These are phyloP conservation scores for Serinus canaria DNA, from an alignment of 2,113 vertebrate genomes.

Conservation along the genomic window DNA sequence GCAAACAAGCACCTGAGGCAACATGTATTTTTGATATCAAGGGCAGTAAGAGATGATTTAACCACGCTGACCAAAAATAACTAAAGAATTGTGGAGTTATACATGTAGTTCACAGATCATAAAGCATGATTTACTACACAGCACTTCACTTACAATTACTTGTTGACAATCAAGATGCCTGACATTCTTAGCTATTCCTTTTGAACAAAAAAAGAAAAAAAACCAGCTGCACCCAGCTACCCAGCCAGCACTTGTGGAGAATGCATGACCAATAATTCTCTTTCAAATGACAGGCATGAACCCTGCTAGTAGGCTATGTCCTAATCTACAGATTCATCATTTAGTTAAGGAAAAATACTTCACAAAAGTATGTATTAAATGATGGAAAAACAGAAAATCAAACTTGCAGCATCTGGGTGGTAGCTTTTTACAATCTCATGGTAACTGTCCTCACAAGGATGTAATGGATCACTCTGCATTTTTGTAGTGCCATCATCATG, in stretches of 20 bases:
- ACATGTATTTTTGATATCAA: neutral
- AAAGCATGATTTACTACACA: neutral
- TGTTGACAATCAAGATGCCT: neutral
- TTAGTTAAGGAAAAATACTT: neutral
- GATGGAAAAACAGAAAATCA: neutral
- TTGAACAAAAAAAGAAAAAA: neutral
- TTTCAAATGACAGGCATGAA: neutral
- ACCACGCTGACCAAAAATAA: neutral
- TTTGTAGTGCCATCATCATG: neutral
- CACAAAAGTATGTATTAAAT: neutral
- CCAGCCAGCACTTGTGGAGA: neutral
- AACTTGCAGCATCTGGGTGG: neutral
- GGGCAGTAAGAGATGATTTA: neutral
- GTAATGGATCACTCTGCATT: neutral
- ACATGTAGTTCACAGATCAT: neutral
- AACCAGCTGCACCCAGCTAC: neutral
- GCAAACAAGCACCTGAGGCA: neutral
- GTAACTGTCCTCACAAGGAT: neutral
- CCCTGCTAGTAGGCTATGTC: neutral
- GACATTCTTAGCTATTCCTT: neutral
- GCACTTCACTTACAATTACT: neutral
- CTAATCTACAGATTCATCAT: neutral
- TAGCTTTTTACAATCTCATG: neutral
- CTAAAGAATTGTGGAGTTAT: neutral
- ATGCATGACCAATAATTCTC: accelerated